Conservation (phyloP, 2,888 invertebrate genomes). For the Eupithecia subfuscata region DNA sequence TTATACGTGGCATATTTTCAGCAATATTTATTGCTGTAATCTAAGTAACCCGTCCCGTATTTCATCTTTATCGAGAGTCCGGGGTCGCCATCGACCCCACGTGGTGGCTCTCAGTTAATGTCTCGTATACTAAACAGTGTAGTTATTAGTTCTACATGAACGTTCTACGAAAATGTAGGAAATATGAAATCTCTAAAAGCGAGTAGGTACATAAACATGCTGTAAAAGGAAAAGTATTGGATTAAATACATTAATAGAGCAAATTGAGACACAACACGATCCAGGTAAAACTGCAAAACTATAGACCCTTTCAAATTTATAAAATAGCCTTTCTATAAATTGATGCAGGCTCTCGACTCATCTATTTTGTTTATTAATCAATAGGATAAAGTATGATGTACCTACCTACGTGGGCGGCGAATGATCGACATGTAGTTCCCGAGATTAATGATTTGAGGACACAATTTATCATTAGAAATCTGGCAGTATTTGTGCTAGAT, state of each 20-base stretch:
- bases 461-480: too few relatives aligned
- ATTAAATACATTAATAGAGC: neutral
- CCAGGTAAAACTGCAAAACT: neutral
- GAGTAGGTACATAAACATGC: neutral
- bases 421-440: too few relatives aligned
- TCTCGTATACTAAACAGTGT: conserved; percentile 40
- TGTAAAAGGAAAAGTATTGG: neutral
- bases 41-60: conserved; percentile 57
- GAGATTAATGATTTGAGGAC: too few relatives aligned
- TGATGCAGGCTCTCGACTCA: too few relatives aligned
- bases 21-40: conserved; percentile 65
- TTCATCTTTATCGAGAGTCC: conserved; percentile 62
- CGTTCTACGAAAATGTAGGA: conserved; percentile 12
- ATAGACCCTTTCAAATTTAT: neutral
- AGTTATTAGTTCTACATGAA: conserved; percentile 13
- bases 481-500: too few relatives aligned
- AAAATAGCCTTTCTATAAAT: too few relatives aligned
- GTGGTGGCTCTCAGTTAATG: conserved; percentile 45
- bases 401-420: too few relatives aligned
- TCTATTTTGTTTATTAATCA: too few relatives aligned
- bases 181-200: neutral
- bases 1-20: conserved; percentile 59
- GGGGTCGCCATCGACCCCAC: conserved; percentile 54
- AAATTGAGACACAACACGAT: neutral
- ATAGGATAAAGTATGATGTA: too few relatives aligned